Conservation (phyloP, 92 coral and sea anemone species). For the Palythoa heliodiscus region DNA sequence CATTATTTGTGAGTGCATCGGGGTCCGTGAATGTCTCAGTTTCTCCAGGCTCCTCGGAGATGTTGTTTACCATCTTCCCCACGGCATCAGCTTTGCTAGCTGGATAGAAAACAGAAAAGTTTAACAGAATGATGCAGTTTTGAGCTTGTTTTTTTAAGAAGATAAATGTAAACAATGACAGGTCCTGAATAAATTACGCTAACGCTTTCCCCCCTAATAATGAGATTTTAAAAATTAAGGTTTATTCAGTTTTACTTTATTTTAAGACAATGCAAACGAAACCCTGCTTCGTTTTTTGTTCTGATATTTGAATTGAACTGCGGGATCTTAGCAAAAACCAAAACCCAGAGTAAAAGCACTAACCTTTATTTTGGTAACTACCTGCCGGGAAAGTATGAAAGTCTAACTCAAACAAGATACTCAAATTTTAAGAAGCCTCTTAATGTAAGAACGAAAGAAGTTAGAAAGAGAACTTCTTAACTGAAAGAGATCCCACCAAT, state of each 20-base stretch:
- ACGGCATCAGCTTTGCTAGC: background rate
- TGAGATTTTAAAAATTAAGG: background rate
- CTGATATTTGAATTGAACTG: background rate
- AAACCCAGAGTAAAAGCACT: background rate
- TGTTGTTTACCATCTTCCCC: conserved; percentile 25
- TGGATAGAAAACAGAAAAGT: conserved; percentile 2
- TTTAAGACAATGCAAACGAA: background rate
- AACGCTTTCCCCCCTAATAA: background rate
- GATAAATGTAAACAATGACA: conserved; percentile 11
- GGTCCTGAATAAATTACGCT: conserved; percentile 36
- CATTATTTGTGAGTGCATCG: background rate
- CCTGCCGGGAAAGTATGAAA: background rate
- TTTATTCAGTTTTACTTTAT: background rate
- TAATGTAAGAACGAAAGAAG: background rate
- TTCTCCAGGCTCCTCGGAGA: background rate
- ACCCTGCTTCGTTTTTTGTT: conserved; percentile 5
- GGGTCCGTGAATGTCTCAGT: background rate
- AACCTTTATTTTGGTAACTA: conserved; percentile 1
- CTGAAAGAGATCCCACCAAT: no score
- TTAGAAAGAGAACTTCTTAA: no score
- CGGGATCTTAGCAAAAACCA: background rate
- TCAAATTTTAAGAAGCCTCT: background rate
- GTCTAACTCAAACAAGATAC: background rate
- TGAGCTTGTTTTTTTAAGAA: background rate
- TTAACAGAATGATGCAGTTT: conserved; percentile 13